phyloP scores from a whole-genome alignment of 2,888 invertebrate species.

The Aphodius sticticus region DNA sequence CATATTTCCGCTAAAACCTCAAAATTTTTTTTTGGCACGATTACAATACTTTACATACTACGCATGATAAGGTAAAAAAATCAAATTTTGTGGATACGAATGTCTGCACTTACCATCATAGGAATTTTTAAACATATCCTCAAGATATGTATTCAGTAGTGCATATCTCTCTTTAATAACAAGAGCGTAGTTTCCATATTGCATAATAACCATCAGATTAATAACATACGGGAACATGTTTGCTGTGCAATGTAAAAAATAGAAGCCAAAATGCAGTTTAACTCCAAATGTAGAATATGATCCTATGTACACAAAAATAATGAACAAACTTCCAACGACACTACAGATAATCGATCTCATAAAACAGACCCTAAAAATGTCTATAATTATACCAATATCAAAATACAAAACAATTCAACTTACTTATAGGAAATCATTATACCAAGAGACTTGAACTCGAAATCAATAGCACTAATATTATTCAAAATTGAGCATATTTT shows the following conservation, averaged over 20 bases:
- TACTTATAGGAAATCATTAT: neutral
- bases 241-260: neutral
- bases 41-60: no score
- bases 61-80: no score
- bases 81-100: no score
- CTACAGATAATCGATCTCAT: neutral
- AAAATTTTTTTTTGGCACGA: no score
- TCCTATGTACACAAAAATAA: neutral
- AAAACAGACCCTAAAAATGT: neutral
- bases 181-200: constrained; percentile 44
- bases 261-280: no score
- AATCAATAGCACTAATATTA: neutral
- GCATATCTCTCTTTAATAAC: constrained; percentile 41
- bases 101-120: constrained; percentile 33
- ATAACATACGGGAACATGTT: constrained; percentile 30
- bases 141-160: constrained; percentile 46
- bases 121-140: constrained; percentile 21
- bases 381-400: neutral
- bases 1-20: no score
- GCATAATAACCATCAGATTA: constrained; percentile 44
- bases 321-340: neutral
- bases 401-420: no score
- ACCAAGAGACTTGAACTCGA: neutral
- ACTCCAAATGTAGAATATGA: neutral
- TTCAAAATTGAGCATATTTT: neutral